phyloP scores from a whole-genome alignment of 2,113 vertebrate genomes.

The Macroglossus sobrinus region DNA sequence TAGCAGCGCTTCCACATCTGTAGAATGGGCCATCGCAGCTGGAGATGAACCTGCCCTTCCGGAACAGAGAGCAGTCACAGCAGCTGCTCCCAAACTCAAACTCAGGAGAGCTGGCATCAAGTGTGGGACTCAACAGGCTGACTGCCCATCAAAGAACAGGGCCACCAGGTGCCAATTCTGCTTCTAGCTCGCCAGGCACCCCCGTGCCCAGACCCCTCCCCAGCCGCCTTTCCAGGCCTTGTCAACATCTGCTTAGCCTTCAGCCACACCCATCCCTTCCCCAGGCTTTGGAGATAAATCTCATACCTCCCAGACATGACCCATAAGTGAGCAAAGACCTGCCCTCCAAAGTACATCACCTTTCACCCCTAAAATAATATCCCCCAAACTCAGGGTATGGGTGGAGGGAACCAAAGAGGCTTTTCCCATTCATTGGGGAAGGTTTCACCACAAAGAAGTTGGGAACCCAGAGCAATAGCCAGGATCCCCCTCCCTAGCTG shows the following conservation, averaged over 20 bases:
- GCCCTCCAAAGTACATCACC: not conserved
- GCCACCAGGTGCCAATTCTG: not conserved
- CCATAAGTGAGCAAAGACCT: not conserved
- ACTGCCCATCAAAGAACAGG: not conserved
- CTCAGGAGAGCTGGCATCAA: not conserved
- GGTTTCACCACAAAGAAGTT: not conserved
- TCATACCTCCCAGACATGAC: not conserved
- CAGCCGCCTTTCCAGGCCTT: not conserved
- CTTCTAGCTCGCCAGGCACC: not conserved
- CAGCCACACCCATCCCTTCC: not conserved
- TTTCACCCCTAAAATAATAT: not conserved
- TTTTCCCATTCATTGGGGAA: not conserved
- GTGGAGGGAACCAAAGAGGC: not conserved
- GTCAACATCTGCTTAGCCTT: not conserved
- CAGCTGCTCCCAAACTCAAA: not conserved
- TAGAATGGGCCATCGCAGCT: not conserved
- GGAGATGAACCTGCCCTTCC: not conserved
- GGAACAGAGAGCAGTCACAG: not conserved
- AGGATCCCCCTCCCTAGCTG: not conserved
- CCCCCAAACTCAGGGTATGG: not conserved
- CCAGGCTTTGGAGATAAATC: not conserved
- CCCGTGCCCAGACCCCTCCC: accelerated
- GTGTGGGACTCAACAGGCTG: accelerated
- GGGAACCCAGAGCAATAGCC: not conserved
- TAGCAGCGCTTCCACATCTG: not conserved